These are phyloP conservation scores for Gymnosoma rotundatum DNA, from an alignment of 2,888 invertebrate genomes.

Conservation along the genomic window DNA sequence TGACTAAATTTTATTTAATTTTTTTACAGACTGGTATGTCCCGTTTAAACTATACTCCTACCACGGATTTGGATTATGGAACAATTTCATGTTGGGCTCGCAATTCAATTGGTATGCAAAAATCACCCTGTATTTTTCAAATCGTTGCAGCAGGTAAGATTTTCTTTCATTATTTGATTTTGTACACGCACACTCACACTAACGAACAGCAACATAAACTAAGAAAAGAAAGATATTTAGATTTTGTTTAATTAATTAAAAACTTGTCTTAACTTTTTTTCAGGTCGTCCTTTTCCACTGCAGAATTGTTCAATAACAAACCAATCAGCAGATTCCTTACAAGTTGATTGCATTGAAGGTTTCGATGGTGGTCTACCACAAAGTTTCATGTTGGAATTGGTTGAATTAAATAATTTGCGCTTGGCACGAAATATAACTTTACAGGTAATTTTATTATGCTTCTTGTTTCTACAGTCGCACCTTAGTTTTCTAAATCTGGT, in stretches of 20 bases:
- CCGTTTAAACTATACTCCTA: conserved; percentile 92
- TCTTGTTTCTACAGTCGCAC: background rate
- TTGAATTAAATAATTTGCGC: conserved; percentile 87
- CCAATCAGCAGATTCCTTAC: conserved; percentile 91
- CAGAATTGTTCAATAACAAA: conserved; percentile 95
- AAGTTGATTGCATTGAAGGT: conserved; percentile 93
- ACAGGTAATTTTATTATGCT: conserved; percentile 76
- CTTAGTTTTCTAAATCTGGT: background rate
- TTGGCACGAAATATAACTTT: conserved; percentile 82
- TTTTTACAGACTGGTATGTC: conserved; percentile 81
- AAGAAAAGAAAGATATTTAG: background rate
- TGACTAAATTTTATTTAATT: conserved; percentile 26
- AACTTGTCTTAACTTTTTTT: conserved; percentile 42
- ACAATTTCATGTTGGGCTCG: conserved; percentile 93
- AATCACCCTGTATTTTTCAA: conserved; percentile 93
- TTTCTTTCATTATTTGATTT: background rate
- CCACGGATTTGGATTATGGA: conserved; percentile 94
- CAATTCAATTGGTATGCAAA: conserved; percentile 92
- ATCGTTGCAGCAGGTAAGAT: conserved; percentile 90
- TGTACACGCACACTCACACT: background rate
- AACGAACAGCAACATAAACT: background rate
- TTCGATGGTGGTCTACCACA: conserved; percentile 95
- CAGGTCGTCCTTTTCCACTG: conserved; percentile 93
- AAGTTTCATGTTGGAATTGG: conserved; percentile 91
- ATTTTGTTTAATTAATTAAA: conserved; percentile 59